Conservation (phyloP, 2,113 vertebrate species). For the Ailuropoda melanoleuca region DNA sequence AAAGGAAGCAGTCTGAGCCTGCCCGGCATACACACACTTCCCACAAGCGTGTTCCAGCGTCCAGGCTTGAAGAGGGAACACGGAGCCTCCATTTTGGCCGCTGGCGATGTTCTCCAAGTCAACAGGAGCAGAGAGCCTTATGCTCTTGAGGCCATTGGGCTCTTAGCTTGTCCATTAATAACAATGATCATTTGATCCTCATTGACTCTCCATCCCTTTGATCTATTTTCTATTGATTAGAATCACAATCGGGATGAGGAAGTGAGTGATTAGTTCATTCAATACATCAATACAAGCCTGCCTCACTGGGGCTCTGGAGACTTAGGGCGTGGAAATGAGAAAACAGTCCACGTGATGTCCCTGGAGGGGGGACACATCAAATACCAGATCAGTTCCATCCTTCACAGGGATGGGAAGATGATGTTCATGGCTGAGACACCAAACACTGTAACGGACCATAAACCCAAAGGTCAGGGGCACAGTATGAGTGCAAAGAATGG, state of each 20-base stretch:
- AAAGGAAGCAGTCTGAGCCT: background rate
- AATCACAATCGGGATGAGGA: background rate
- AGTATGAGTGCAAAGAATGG: background rate
- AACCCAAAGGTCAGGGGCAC: background rate
- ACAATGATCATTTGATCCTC: background rate
- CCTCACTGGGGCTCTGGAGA: background rate
- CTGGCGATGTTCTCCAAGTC: background rate
- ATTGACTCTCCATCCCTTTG: background rate
- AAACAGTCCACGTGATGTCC: rapidly evolving
- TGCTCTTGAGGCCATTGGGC: background rate
- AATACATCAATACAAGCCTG: background rate
- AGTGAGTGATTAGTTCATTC: background rate
- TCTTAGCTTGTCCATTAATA: background rate
- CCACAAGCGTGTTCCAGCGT: background rate
- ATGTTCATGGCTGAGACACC: background rate
- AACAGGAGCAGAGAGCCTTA: background rate
- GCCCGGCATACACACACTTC: background rate
- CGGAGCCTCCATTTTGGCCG: background rate
- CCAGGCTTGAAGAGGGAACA: background rate
- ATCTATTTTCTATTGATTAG: background rate
- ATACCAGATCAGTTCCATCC: background rate
- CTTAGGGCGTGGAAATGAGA: background rate
- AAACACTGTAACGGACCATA: too few species aligned
- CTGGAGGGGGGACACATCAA: background rate
- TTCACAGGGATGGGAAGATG: background rate